Evolutionary conservation across 2,113 vertebrate species (phyloP), one percentile per base, ranked within the genome.

Genomic region (Hyla sarda): DNA sequence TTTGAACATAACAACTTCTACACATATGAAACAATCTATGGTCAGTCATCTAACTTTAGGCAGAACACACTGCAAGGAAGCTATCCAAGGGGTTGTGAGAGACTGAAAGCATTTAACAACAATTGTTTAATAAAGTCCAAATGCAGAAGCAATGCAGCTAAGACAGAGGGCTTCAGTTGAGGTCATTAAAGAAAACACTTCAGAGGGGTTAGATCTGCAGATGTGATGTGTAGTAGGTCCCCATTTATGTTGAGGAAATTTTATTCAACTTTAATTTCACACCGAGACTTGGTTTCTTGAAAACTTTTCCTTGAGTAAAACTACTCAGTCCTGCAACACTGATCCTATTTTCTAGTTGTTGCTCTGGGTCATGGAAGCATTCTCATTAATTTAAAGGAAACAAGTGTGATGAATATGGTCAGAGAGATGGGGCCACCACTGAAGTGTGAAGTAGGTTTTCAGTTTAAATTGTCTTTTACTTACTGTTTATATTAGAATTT

Each of bases 391-490:
- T 74, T 75, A 73, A 58, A 84, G 34, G 82, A 84, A 75, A 83
- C 82, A 56, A 83, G 69, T 74, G 82, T 75, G 54, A 75, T 84
- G 71, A 82, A 69, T 73, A 83, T 74, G 45, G 54, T 74, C 52
- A 83, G 47, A 52, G 47, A 74, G 65, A 41, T 74, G 48, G 82
- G 34, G 28, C 56, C 54, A 74, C 82, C 82, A 75, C 65, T 84
- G 71, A 84, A 62, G 71, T 84, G 82, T 84, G 82, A 84, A 84
- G 71, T 45, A 34, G 52, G 56, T 14, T 84, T 84, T 73, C 67
- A 52, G 52, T 56, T 75, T 74, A 84, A 84, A 84, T 84, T 84
- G 82, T 71, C 82, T 84, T 58, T 75, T 83, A 75, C 71, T 74
- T 45, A 84, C 69, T 2, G n/a, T 41, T 52, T 74, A 83, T 41